Conservation (phyloP, 2,888 invertebrate species). For the Stenodema calcarata region DNA sequence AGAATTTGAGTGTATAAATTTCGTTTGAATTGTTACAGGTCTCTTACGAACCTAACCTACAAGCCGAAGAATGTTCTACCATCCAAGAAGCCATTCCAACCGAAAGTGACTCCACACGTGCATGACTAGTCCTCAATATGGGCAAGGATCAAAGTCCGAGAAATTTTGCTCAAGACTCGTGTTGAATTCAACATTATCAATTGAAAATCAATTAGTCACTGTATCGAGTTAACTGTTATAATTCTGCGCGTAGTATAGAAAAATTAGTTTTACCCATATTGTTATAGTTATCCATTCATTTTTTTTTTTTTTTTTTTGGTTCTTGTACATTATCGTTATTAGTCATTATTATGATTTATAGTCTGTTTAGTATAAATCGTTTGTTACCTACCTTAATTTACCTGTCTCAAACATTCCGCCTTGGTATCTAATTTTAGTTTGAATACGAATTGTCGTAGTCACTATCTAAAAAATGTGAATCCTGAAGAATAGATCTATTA, state of each 20-base stretch:
- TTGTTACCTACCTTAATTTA: neutral
- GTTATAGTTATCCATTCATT: neutral
- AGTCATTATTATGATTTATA: neutral
- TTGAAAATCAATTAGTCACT: neutral
- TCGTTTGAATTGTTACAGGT: too few species aligned
- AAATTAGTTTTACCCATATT: neutral
- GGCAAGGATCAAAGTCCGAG: neutral
- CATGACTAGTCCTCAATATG: neutral
- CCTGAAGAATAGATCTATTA: neutral
- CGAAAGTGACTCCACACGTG: too few species aligned
- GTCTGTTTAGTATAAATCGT: neutral
- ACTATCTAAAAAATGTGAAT: neutral
- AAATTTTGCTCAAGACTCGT: neutral
- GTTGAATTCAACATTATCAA: neutral
- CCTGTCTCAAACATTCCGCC: neutral
- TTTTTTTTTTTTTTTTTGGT: too few species aligned
- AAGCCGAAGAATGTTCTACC: too few species aligned
- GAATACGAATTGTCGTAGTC: neutral
- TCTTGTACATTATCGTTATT: neutral
- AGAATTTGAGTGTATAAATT: too few species aligned
- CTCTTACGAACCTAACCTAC: too few species aligned
- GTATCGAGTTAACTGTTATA: neutral
- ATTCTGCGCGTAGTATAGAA: neutral
- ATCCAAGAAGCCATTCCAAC: too few species aligned
- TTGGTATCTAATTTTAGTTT: neutral